phyloP scores from a whole-genome alignment of 2,797 vertebrate genomes.

The Enteromius paludinosus region DNA sequence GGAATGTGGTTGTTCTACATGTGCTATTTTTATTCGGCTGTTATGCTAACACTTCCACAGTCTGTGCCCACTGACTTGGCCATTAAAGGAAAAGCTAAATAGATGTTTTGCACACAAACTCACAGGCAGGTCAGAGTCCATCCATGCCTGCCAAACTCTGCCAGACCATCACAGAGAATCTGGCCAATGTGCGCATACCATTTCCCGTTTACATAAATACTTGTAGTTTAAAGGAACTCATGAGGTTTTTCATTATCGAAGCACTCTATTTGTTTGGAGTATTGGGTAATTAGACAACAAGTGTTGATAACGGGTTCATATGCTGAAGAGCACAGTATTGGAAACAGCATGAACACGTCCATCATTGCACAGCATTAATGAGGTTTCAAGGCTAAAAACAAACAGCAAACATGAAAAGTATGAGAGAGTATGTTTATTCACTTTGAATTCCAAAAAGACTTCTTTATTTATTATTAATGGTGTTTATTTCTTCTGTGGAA shows the following conservation, averaged over 20 bases:
- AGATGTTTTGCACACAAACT: slow-evolving; percentile 41
- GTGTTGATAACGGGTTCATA: slow-evolving; percentile 11
- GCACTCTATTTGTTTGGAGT: neutral
- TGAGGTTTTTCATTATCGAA: slow-evolving; percentile 3
- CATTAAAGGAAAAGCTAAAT: slow-evolving; percentile 57
- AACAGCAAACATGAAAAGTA: neutral
- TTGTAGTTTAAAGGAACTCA: neutral
- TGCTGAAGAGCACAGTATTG: neutral
- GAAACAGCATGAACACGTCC: neutral
- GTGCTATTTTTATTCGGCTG: slow-evolving; percentile 43
- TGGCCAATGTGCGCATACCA: neutral
- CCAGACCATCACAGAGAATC: neutral
- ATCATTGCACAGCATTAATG: neutral
- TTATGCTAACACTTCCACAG: slow-evolving; percentile 51
- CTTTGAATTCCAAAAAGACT: neutral
- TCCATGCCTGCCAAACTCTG: slow-evolving; percentile 22
- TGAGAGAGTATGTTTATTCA: neutral
- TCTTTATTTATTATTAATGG: neutral
- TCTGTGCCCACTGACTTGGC: slow-evolving; percentile 38
- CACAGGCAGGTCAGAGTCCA: slow-evolving; percentile 17
- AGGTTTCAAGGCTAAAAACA: slow-evolving; percentile 1
- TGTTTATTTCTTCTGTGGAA: neutral
- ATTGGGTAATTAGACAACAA: neutral
- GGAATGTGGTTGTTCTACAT: slow-evolving; percentile 46
- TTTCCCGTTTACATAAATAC: slow-evolving; percentile 9